Evolutionary conservation across 1,140 invertebrate species (phyloP), one percentile per base, ranked within the genome.

Genomic region (Drosophila truncata): DNA sequence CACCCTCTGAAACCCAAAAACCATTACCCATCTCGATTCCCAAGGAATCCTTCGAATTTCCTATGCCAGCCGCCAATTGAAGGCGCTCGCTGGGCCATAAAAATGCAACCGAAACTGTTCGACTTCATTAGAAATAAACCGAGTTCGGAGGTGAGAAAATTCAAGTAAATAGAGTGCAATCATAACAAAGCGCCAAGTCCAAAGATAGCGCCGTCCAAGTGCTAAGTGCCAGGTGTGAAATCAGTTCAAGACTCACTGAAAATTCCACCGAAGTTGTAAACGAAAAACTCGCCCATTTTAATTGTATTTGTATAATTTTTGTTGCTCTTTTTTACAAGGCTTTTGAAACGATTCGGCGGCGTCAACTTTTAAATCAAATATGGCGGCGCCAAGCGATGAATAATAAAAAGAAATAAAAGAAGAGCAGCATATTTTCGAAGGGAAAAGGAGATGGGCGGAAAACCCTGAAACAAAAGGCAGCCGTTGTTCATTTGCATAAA

Each of bases 341-440:
- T 78, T 83, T 86, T 23, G 33, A 71, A 79, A 62, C 78, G 78
- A 78, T 87, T 83, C 77, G 80, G 78, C 77, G 82, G 82, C 84
- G 80, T 74, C 77, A 87, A 90, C 69, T 90, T 88, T 90, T 88
- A 90, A 88, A 88, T 90, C 85, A 88, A 88, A 90, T 88, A 88
- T 88, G 85, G 81, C 85, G 85, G 81, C 84, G 81, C 44, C 64
- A 63, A 50, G 31, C 35, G 23, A 31, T n/a, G 35, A 20, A 49
- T 35, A 42, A 49, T 29, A 41, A 37, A 62, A 52, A 29, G 33
- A 42, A 66, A 47, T 9, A 10, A 55, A 76, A 70, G n/a, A 31
- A 58, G 37, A 75, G 50, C 60, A 81, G 80, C 84, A 87, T 87
- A 87, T 87, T 87, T 84, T 74, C 46, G 14, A 33, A 46, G 14